These are phyloP conservation scores for Sinocyclocheilus maitianheensis DNA, from an alignment of 2,113 vertebrate genomes.

Conservation along the genomic window DNA sequence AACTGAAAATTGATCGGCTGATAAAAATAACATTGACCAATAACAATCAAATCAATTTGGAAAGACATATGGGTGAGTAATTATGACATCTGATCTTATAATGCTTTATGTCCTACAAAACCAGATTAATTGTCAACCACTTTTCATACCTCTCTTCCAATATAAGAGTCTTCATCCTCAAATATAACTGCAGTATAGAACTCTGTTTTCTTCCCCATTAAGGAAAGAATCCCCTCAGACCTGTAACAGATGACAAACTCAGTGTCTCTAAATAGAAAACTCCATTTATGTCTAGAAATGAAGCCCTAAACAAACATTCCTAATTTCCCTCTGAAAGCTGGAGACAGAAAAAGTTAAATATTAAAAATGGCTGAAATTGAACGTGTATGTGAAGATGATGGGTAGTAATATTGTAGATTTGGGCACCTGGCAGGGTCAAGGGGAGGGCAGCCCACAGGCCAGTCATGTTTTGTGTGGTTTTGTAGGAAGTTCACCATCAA, in stretches of 20 bases:
- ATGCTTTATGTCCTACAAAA: background rate
- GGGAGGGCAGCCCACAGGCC: constrained; percentile 78
- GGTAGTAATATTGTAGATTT: background rate
- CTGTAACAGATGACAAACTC: constrained; percentile 61
- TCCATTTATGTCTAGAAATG: background rate
- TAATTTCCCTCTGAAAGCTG: background rate
- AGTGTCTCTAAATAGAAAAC: constrained; percentile 21
- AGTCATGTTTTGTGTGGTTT: constrained; percentile 80
- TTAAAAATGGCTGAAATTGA: background rate
- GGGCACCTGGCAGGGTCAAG: constrained; percentile 78
- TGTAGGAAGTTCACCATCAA: constrained; percentile 90
- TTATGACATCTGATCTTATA: background rate
- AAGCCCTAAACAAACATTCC: background rate
- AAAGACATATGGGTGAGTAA: constrained; percentile 1
- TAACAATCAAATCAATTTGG: background rate
- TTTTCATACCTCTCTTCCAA: constrained; percentile 81
- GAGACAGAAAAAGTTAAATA: background rate
- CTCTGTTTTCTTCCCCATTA: constrained; percentile 64
- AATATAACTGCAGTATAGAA: constrained; percentile 80
- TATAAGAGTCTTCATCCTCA: constrained; percentile 77
- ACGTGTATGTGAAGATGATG: background rate
- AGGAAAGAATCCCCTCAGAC: constrained; percentile 68
- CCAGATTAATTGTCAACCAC: background rate
- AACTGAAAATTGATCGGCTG: background rate
- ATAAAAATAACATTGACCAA: background rate